Evolutionary conservation across 2,888 invertebrate genomes (phyloP).

Genomic region (Trissoscelio sp.): DNA sequence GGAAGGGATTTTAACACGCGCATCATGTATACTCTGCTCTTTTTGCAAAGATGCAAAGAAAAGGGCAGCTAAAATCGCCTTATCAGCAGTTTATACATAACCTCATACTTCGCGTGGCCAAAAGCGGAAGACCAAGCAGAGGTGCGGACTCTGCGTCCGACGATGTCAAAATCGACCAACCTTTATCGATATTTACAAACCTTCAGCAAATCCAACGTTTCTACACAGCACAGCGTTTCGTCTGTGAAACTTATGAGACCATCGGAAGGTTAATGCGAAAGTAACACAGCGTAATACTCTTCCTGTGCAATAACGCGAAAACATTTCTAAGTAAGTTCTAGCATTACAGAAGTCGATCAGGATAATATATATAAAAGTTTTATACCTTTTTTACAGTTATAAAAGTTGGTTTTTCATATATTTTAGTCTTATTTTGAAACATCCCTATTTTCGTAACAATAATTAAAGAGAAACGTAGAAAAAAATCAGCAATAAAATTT

Average conservation of each 20-base stretch:
- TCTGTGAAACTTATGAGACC: neutral
- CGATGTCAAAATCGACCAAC: constrained; percentile 32
- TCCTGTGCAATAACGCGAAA: no score
- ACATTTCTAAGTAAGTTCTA: no score
- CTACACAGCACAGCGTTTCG: neutral
- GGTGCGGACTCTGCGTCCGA: constrained; percentile 18
- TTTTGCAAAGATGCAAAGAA: constrained; percentile 35
- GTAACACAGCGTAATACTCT: no score
- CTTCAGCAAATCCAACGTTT: neutral
- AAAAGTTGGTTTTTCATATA: no score
- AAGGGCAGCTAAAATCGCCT: constrained; percentile 64
- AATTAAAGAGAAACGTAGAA: no score
- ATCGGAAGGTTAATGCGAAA: no score
- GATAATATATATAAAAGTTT: no score
- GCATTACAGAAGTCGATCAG: no score
- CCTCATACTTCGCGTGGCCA: constrained; percentile 36
- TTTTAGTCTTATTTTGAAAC: no score
- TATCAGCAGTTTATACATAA: constrained; percentile 74
- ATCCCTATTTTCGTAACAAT: no score
- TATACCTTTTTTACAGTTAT: no score
- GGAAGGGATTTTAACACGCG: constrained; percentile 32
- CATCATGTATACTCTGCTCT: constrained; percentile 13
- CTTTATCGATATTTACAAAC: constrained; percentile 26
- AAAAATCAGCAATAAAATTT: no score
- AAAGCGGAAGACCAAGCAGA: constrained; percentile 24